Evolutionary conservation across 2,888 invertebrate species (phyloP).

Genomic region (Athripsodes cinereus): DNA sequence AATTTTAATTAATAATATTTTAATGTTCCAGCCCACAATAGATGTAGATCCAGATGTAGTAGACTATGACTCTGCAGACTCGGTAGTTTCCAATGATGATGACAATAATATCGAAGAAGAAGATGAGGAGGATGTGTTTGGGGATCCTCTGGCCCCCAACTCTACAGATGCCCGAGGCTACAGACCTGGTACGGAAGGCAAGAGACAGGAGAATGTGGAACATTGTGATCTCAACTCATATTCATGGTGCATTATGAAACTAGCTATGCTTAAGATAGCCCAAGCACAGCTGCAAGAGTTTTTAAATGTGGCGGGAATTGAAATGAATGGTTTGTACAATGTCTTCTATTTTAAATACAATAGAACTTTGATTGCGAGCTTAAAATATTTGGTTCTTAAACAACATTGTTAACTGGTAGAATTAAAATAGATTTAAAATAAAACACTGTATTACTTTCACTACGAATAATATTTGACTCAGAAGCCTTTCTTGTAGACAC

Average conservation of each 20-base stretch:
- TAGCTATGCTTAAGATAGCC: conserved; percentile 80
- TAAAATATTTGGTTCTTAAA: too few relatives aligned
- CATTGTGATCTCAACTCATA: conserved; percentile 92
- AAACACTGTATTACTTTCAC: too few relatives aligned
- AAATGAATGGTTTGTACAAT: conserved; percentile 64
- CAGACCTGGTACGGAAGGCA: neutral
- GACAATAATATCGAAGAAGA: conserved; percentile 65
- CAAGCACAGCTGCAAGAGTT: conserved; percentile 83
- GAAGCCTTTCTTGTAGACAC: too few relatives aligned
- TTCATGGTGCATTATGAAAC: conserved; percentile 91
- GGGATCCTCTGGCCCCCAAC: conserved; percentile 37
- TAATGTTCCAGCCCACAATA: conserved; percentile 36
- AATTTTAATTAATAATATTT: too few relatives aligned
- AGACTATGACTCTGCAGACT: conserved; percentile 84
- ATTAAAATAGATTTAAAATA: too few relatives aligned
- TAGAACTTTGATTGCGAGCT: too few relatives aligned
- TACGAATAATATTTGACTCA: too few relatives aligned
- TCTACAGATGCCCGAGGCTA: conserved; percentile 35
- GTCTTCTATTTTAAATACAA: neutral
- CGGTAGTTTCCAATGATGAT: conserved; percentile 71
- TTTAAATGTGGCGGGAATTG: conserved; percentile 81
- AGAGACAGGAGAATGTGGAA: conserved; percentile 62
- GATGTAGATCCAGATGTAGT: conserved; percentile 68
- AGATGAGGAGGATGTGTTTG: conserved; percentile 76
- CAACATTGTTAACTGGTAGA: too few relatives aligned